Conservation (phyloP, 2,888 invertebrate species). For the Agriopis leucophaearia region DNA sequence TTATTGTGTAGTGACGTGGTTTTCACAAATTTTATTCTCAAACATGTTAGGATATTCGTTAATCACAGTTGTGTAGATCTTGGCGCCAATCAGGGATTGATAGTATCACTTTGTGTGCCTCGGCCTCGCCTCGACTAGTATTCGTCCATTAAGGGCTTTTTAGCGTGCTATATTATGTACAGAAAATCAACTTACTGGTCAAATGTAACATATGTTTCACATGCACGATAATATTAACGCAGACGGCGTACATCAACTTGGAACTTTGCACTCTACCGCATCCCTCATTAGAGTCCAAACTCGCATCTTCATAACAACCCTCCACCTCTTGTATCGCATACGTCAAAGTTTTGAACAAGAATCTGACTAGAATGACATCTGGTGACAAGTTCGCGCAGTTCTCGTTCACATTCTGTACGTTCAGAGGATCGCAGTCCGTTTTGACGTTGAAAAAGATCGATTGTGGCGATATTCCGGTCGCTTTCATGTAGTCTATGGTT, state of each 20-base stretch:
- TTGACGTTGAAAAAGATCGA: conserved; percentile 83
- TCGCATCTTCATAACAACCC: conserved; percentile 65
- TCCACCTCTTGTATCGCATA: conserved; percentile 77
- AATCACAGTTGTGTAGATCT: too few species aligned
- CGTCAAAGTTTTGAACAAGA: conserved; percentile 89
- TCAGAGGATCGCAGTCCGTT: conserved; percentile 87
- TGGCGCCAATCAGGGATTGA: too few species aligned
- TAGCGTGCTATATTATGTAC: too few species aligned
- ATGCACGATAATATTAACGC: conserved; percentile 77
- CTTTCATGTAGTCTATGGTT: conserved; percentile 77
- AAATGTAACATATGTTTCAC: conserved; percentile 83
- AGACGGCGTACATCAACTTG: conserved; percentile 71
- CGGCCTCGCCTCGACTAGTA: too few species aligned
- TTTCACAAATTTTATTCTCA: too few species aligned
- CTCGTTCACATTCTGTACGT: conserved; percentile 87
- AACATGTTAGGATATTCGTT: too few species aligned
- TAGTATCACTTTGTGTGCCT: too few species aligned
- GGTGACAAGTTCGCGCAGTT: conserved; percentile 86
- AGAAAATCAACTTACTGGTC: conserved; percentile 65
- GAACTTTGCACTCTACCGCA: conserved; percentile 60
- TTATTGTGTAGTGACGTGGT: too few species aligned
- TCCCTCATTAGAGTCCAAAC: conserved; percentile 46
- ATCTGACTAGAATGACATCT: conserved; percentile 87
- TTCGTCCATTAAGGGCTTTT: too few species aligned
- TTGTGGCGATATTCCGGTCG: conserved; percentile 75